phyloP scores from a whole-genome alignment of 2,888 invertebrate species.

The Alloplasta piceator region DNA sequence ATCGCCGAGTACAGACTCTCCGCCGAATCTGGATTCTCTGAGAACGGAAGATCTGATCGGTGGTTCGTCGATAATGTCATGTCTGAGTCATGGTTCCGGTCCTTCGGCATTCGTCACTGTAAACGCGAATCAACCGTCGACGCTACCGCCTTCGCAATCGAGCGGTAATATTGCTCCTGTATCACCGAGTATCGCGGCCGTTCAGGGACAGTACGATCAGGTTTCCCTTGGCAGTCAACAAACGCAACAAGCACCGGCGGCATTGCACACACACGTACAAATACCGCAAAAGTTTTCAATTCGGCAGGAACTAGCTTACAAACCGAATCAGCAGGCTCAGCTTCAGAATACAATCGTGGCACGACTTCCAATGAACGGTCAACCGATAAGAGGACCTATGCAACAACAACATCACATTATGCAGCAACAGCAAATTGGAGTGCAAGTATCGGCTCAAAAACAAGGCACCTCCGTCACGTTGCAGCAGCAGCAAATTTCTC shows the following conservation, averaged over 20 bases:
- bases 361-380: conserved; percentile 80
- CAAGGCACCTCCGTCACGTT: conserved; percentile 65
- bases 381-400: conserved; percentile 76
- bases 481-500: conserved; percentile 65
- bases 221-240: conserved; percentile 56
- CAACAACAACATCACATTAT: conserved; percentile 73
- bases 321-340: conserved; percentile 72
- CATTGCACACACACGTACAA: conserved; percentile 80
- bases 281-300: conserved; percentile 80
- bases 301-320: conserved; percentile 79
- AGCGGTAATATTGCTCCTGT: conserved; percentile 63
- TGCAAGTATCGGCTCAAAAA: conserved; percentile 74
- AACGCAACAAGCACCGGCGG: conserved; percentile 61
- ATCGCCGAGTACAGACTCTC: conserved; percentile 72
- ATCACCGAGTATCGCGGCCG: conserved; percentile 65
- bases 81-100: conserved; percentile 72
- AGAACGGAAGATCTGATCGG: conserved; percentile 80
- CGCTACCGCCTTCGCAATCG: conserved; percentile 75
- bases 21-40: conserved; percentile 79
- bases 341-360: conserved; percentile 76
- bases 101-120: conserved; percentile 80
- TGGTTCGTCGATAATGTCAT: conserved; percentile 70
- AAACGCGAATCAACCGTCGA: conserved; percentile 75
- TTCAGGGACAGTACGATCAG: conserved; percentile 68
- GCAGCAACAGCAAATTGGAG: conserved; percentile 72